These are phyloP conservation scores for Oreochromis grahami DNA, from an alignment of 2,797 vertebrate species.

Conservation along the genomic window DNA sequence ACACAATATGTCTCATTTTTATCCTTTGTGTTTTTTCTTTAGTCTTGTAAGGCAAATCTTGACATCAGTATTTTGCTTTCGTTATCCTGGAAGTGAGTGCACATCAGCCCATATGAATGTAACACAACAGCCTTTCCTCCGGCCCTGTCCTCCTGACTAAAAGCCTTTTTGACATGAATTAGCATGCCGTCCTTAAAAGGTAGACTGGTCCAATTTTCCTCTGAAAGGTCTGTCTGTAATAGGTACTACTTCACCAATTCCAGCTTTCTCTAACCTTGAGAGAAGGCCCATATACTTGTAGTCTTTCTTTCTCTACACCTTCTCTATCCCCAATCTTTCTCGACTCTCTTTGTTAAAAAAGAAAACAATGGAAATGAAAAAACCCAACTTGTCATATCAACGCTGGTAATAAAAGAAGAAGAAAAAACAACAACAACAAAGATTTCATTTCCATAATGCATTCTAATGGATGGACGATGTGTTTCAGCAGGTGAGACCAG, in stretches of 20 bases:
- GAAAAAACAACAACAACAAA: conserved; percentile 47
- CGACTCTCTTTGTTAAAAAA: not conserved
- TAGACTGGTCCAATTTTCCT: conserved; percentile 90
- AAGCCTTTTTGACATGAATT: conserved; percentile 85
- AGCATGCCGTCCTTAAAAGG: conserved; percentile 97
- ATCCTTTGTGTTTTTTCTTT: not conserved
- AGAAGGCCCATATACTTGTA: conserved; percentile 71
- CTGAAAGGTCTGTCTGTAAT: conserved; percentile 94
- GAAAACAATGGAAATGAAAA: not conserved
- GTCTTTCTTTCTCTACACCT: not conserved
- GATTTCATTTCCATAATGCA: conserved; percentile 79
- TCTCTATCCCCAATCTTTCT: conserved; percentile 43
- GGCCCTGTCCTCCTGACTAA: conserved; percentile 62
- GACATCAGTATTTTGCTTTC: conserved; percentile 34
- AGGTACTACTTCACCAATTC: conserved; percentile 90
- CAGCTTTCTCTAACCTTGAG: conserved; percentile 87
- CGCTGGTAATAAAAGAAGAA: conserved; percentile 48
- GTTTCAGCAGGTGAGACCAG: conserved; percentile 71
- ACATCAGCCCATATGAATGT: conserved; percentile 46
- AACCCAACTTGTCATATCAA: conserved; percentile 49
- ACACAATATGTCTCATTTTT: not conserved
- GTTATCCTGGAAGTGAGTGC: conserved; percentile 36
- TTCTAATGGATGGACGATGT: conserved; percentile 75
- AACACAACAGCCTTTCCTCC: conserved; percentile 54
- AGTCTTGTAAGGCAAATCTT: conserved; percentile 26